These are phyloP conservation scores for Brachynemurus nebulosus DNA, from an alignment of 2,888 invertebrate species.

Conservation along the genomic window DNA sequence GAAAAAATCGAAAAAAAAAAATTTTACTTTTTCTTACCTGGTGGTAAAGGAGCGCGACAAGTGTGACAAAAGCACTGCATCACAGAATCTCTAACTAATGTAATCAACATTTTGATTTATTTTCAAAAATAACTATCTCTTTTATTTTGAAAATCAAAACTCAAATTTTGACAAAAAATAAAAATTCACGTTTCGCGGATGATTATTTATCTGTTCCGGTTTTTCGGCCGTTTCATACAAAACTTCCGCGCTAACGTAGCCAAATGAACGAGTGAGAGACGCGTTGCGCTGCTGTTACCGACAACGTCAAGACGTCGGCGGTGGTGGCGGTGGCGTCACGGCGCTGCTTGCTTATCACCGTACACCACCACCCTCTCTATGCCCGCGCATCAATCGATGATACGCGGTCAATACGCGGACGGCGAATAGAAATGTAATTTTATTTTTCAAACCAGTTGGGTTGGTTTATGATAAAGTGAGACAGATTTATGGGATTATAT, in stretches of 20 bases:
- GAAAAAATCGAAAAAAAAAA: neutral
- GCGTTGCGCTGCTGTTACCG: neutral
- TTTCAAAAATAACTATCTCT: no score
- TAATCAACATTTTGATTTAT: slow-evolving; percentile 59
- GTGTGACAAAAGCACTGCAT: slow-evolving; percentile 90
- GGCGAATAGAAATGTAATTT: neutral
- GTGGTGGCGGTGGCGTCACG: slow-evolving; percentile 1
- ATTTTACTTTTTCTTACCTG: slow-evolving; percentile 52
- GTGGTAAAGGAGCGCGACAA: slow-evolving; percentile 72
- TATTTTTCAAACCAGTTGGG: no score
- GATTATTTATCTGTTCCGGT: neutral
- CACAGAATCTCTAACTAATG: slow-evolving; percentile 80
- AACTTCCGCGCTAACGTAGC: neutral
- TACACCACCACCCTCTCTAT: neutral
- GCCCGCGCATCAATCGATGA: slow-evolving; percentile 2
- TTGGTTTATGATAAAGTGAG: no score
- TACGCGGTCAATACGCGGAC: slow-evolving; percentile 1
- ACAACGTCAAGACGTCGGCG: neutral
- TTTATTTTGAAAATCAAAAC: neutral
- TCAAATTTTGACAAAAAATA: neutral
- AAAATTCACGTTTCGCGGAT: neutral
- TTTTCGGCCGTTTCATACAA: neutral
- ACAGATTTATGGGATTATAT: no score
- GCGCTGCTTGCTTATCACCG: neutral
- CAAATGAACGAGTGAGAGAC: slow-evolving; percentile 1